Evolutionary conservation across 2,797 vertebrate genomes (phyloP).

Genomic region (Urocyon cinereoargenteus): DNA sequence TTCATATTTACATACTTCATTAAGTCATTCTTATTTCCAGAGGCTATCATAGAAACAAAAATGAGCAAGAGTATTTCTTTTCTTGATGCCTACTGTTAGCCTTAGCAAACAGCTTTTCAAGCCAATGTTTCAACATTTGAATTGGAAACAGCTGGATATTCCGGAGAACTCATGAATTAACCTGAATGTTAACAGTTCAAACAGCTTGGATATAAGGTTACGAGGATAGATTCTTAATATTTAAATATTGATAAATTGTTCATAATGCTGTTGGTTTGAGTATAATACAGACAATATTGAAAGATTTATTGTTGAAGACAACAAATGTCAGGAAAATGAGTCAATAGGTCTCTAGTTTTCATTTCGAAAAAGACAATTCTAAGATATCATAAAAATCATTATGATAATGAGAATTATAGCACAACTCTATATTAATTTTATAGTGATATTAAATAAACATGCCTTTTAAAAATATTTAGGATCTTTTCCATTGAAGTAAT

Average conservation of each 20-base stretch:
- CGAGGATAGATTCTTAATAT: background rate
- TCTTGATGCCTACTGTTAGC: background rate
- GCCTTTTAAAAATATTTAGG: background rate
- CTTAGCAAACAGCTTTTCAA: background rate
- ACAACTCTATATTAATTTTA: background rate
- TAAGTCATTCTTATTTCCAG: background rate
- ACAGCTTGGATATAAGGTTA: background rate
- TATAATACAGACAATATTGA: background rate
- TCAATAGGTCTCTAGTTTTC: background rate
- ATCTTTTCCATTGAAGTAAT: background rate
- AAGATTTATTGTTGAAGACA: background rate
- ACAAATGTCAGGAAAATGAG: background rate
- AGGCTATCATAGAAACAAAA: background rate
- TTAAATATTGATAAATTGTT: background rate
- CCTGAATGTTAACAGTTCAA: background rate
- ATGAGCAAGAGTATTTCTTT: background rate
- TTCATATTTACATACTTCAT: background rate
- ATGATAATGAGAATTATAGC: background rate
- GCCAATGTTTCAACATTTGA: background rate
- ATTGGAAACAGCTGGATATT: conserved; percentile 2
- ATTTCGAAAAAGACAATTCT: background rate
- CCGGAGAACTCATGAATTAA: conserved; percentile 8
- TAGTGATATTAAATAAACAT: background rate
- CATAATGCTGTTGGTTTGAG: background rate
- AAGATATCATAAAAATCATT: background rate